Evolutionary conservation across 37 sponge, comb jelly and placozoan genomes (phyloP), one percentile per base, ranked within the genome.

Genomic region (Halichondria panicea): DNA sequence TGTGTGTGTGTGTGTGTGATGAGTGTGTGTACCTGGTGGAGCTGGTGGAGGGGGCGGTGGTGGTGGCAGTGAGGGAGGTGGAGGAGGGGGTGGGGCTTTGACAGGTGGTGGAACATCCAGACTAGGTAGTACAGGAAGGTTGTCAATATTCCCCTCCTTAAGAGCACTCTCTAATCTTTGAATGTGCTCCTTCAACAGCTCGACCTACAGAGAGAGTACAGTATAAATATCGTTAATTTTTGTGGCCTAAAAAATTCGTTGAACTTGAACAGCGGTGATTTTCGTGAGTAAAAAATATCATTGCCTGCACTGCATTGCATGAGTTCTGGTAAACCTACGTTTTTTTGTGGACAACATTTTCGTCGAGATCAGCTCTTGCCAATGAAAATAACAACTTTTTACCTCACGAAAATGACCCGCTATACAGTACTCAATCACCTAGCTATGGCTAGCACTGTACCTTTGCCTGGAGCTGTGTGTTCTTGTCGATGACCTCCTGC

Each of bases 71-170:
- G 69, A 60, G 30, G n/a, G 27, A 33, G 43, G 44, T 11, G 63
- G 18, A 42, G 61, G 44, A 61, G 48, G 43, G 62, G 66, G 56
- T 46, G 44, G 21, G 7, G 24, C n/a, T 31, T 37, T 80, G 69
- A 42, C 81, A 71, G 13, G 85, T 46, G 44, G 45, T 59, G 21
- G 55, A 38, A 63, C 54, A 22, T 38, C 55, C 9, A 78, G 37
- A 34, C 73, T 33, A 9, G 65, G 69, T n/a, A 88, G 39, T 27
- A 81, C 81, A 38, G 75, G 69, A 32, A 81, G 27, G n/a, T 55
- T 82, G 73, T n/a, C n/a, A 56, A 88, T 72, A 61, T 72, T 64
- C 22, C 54, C 55, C 60, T 72, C 78, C 35, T 60, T 71, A 2
- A 88, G 60, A 19, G 57, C 22, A 1, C 34, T 61, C 64, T 89